Evolutionary conservation across 2,797 vertebrate species (phyloP), one percentile per base, ranked within the genome.

Genomic region (Ispidina lecontei): DNA sequence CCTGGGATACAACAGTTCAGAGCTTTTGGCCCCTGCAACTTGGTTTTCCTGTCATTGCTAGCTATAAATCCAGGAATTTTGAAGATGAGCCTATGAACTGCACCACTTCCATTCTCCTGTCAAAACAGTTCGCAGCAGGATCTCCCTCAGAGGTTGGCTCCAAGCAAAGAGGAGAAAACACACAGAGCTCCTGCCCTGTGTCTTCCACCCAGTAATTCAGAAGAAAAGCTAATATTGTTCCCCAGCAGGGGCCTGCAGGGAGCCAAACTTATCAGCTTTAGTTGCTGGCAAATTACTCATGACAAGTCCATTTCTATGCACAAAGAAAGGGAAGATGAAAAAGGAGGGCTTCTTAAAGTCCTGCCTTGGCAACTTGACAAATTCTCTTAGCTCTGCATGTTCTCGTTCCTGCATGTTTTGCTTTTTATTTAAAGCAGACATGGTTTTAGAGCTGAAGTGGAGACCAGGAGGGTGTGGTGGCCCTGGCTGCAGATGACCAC

Each of bases 211-310:
- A 78, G 54, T 92, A 95, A 79, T 64, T 88, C 64, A 37, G 72
- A 92, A 95, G 93, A 96, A 96, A 96, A 95, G 73, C 82, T 87
- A 92, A 87, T 69, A 91, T 87, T 95, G 93, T 94, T 80, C 67
- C 63, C 11, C 55, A 84, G 47, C 37, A 71, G 73, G 23, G 29
- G 41, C 79, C 65, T 65, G 37, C 67, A 60, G 78, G 63, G 76
- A 94, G 97, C 92, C 97, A 90, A 97, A 94, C 96, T 96, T 86
- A 72, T 98, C 98, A 97, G 89, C 96, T 96, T 98, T 98, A 98
- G 92, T 98, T 22, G 14, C 77, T 67, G 22, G 90, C 95, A 98
- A 98, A 98, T 98, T 96, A 90, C 86, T 92, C 56, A 28, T 97
- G 98, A 98, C 98, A 98, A 96, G 76, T 87, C 87, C 62, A 55